phyloP scores from a whole-genome alignment of 2,888 invertebrate species.

The Dasysyrphus albostriatus region DNA sequence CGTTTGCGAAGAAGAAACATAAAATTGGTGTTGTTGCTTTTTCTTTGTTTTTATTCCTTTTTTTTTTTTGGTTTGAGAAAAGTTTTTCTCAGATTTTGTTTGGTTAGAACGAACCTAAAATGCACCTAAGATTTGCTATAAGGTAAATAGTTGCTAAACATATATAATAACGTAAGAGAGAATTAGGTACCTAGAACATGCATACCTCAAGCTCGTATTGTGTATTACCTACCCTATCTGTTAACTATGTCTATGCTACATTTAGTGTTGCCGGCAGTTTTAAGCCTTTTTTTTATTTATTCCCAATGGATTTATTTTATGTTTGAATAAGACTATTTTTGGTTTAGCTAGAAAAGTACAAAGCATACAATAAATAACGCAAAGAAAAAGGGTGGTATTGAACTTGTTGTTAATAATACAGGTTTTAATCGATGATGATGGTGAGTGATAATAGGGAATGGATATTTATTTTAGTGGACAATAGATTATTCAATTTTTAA shows the following conservation, averaged over 20 bases:
- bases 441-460: neutral
- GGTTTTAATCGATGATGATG: neutral
- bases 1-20: constrained; percentile 49
- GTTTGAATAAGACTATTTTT: constrained; percentile 18
- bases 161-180: neutral
- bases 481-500: neutral
- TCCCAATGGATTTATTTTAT: constrained; percentile 48
- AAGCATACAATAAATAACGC: neutral
- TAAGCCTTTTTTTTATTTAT: constrained; percentile 14
- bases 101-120: constrained; percentile 9
- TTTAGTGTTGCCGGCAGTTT: constrained; percentile 40
- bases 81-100: constrained; percentile 14
- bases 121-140: neutral
- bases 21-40: constrained; percentile 3
- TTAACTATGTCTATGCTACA: neutral
- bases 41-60: constrained; percentile 6
- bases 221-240: neutral
- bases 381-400: neutral
- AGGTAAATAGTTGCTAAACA: constrained; percentile 8
- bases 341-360: neutral
- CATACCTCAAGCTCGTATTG: neutral
- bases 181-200: neutral
- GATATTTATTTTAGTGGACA: neutral
- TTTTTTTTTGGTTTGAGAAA: neutral
- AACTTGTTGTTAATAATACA: neutral